Conservation (phyloP, 2,113 vertebrate species). For the Calyptomena viridis region DNA sequence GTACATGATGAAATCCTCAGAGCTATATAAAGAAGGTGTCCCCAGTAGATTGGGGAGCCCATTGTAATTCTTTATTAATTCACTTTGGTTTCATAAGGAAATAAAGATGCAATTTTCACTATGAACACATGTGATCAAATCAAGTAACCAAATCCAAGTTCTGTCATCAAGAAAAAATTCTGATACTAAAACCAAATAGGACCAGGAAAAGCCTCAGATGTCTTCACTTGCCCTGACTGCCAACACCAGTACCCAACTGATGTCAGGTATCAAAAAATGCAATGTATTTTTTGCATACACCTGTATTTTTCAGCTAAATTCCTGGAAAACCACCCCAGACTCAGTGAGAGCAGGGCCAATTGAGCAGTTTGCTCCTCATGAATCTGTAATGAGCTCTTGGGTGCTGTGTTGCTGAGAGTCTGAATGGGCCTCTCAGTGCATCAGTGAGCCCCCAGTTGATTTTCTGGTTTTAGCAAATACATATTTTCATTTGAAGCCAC, state of each 20-base stretch:
- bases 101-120: background rate
- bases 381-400: background rate
- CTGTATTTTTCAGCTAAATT: background rate
- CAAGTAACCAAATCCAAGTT: background rate
- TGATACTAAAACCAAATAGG: background rate
- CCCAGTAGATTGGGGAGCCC: background rate
- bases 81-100: background rate
- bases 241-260: background rate
- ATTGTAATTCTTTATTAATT: background rate
- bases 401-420: background rate
- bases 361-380: background rate
- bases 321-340: background rate
- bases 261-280: background rate
- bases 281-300: background rate
- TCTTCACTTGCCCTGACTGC: background rate
- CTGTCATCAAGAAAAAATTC: background rate
- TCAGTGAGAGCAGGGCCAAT: background rate
- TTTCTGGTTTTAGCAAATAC: background rate
- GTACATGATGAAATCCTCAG: background rate
- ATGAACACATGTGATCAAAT: background rate
- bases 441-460: background rate
- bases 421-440: slow-evolving; percentile 15
- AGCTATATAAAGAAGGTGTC: background rate
- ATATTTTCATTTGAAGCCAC: slow-evolving; percentile 28
- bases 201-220: background rate